Percentiles rank a stretch among this genome's conserved stretches.
Evolutionary conservation across 2,797 vertebrate species (phyloP).

Genomic region (Tympanoctomys barrerae): DNA sequence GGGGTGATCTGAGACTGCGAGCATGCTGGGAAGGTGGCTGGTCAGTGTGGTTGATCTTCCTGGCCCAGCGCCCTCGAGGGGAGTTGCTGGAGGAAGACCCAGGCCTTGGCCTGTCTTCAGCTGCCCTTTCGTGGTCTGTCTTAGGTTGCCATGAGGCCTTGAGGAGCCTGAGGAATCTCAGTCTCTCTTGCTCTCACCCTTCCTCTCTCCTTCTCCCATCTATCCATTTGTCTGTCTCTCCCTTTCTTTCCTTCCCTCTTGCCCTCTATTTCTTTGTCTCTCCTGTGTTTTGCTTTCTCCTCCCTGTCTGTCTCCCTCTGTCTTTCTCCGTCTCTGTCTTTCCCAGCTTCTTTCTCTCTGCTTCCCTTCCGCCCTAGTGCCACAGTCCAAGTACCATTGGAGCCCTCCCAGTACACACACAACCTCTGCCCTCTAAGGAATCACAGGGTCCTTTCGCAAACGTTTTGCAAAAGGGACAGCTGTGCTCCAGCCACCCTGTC

Average conservation of each 20-base stretch:
- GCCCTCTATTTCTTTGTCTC: not conserved
- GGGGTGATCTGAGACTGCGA: not conserved
- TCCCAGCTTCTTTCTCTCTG: not conserved
- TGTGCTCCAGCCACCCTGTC: not conserved
- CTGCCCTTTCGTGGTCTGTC: not conserved
- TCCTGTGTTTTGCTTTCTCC: not conserved
- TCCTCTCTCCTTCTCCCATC: rapidly evolving
- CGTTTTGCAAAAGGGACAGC: not conserved
- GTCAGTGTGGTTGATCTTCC: not conserved
- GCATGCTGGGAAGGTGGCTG: too few relatives aligned
- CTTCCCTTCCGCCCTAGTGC: not conserved
- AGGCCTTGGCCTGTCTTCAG: not conserved
- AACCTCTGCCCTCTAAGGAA: not conserved
- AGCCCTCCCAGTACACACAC: not conserved
- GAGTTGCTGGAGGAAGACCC: not conserved
- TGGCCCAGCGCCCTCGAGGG: not conserved
- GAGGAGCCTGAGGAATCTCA: too few relatives aligned
- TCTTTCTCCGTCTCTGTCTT: not conserved
- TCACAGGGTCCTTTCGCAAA: not conserved
- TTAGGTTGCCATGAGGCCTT: not conserved
- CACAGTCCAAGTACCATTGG: not conserved
- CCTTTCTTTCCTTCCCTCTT: not conserved
- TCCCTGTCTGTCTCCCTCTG: not conserved
- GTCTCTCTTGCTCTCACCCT: not conserved
- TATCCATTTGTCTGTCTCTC: not conserved